phyloP scores from a whole-genome alignment of 2,797 vertebrate genomes.

The Chelonia mydas region DNA sequence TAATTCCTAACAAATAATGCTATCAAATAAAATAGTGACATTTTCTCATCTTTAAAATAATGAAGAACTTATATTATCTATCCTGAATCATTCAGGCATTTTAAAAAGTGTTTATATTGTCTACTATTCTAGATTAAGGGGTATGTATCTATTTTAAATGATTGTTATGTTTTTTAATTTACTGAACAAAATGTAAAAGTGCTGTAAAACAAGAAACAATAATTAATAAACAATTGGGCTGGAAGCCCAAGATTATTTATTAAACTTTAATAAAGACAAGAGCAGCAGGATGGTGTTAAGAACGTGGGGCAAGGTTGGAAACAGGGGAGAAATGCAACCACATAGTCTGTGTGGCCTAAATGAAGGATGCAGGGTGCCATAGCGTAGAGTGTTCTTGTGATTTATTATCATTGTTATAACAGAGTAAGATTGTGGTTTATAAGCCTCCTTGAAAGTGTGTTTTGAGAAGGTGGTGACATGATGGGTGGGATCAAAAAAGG shows the following conservation, averaged over 20 bases:
- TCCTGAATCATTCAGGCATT: conserved; percentile 16
- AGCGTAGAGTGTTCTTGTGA: neutral
- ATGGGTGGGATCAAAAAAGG: neutral
- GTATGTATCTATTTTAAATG: neutral
- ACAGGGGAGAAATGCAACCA: neutral
- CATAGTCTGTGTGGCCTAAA: no score
- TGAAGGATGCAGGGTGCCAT: neutral
- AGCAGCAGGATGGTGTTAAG: neutral
- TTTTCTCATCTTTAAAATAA: conserved; percentile 45
- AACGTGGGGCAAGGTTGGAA: neutral
- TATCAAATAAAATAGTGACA: conserved; percentile 46
- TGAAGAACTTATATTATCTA: conserved; percentile 27
- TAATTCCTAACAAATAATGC: conserved; percentile 57
- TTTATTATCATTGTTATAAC: neutral
- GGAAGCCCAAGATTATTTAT: neutral
- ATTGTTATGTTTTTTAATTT: neutral
- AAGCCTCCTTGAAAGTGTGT: neutral
- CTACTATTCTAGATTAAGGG: neutral
- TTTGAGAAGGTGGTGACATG: neutral
- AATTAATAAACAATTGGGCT: neutral
- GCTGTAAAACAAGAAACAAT: neutral
- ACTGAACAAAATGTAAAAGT: neutral
- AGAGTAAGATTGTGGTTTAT: neutral
- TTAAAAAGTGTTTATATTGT: conserved; percentile 22
- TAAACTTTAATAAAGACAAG: neutral